phyloP scores from a whole-genome alignment of 2,888 invertebrate genomes.

The Mythimna vitellina region DNA sequence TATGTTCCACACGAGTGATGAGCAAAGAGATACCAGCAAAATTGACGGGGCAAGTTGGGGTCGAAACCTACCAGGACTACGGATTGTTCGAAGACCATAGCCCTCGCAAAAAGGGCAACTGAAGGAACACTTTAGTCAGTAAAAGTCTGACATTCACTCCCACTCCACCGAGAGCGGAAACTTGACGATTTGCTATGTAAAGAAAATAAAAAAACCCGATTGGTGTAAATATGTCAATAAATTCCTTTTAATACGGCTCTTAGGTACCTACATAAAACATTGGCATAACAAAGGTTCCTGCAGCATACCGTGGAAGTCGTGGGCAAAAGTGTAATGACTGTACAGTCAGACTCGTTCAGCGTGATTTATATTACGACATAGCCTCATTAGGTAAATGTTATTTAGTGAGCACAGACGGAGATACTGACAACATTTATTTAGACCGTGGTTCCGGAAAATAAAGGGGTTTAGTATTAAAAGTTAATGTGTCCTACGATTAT shows the following conservation, averaged over 20 bases:
- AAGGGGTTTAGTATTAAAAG: background rate
- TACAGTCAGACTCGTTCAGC: slow-evolving; percentile 48
- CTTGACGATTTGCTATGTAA: no score
- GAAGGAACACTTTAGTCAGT: no score
- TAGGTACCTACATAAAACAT: slow-evolving; percentile 30
- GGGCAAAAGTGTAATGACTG: slow-evolving; percentile 49
- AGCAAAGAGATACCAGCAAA: no score
- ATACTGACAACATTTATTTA: slow-evolving; percentile 43
- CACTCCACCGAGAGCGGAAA: no score
- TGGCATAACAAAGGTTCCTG: slow-evolving; percentile 48
- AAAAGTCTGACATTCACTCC: no score
- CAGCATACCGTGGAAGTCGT: slow-evolving; percentile 39
- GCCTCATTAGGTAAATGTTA: slow-evolving; percentile 59
- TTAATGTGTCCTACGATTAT: background rate
- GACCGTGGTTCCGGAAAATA: slow-evolving; percentile 11
- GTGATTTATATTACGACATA: slow-evolving; percentile 59
- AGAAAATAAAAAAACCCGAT: no score
- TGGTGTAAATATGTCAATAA: slow-evolving; percentile 25
- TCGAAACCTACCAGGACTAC: no score
- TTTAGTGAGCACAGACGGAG: slow-evolving; percentile 47
- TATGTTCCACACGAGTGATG: no score
- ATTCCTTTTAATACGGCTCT: slow-evolving; percentile 23
- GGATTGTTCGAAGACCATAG: no score
- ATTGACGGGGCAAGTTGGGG: no score
- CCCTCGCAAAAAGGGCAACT: no score